Conservation (phyloP, 2,888 invertebrate species). For the Yponomeuta malinellus region DNA sequence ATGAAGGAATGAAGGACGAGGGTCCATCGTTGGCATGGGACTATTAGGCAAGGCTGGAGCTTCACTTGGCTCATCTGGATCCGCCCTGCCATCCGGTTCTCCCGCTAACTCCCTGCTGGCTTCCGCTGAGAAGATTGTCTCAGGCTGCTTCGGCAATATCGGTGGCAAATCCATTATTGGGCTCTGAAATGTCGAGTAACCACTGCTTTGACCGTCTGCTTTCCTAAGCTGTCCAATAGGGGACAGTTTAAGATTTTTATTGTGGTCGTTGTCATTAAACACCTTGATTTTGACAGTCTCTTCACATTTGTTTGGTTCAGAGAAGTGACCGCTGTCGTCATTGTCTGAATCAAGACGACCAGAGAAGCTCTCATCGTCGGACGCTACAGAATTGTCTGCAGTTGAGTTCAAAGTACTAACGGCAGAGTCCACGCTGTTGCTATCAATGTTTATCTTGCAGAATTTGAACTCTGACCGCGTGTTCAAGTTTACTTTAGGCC, state of each 20-base stretch:
- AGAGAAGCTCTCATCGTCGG: slow-evolving; percentile 70
- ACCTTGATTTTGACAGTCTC: slow-evolving; percentile 72
- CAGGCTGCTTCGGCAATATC: slow-evolving; percentile 60
- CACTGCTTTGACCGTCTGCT: slow-evolving; percentile 61
- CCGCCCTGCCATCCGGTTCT: slow-evolving; percentile 91
- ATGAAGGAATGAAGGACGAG: slow-evolving; percentile 83
- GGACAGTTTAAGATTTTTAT: slow-evolving; percentile 55
- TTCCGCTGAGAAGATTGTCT: slow-evolving; percentile 66
- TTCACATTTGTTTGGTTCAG: slow-evolving; percentile 64
- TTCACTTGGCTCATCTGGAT: slow-evolving; percentile 82
- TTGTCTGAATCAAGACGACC: slow-evolving; percentile 76
- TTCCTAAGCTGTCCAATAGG: slow-evolving; percentile 62
- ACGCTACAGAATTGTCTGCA: slow-evolving; percentile 67
- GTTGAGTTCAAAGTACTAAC: slow-evolving; percentile 76
- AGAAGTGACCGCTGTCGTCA: slow-evolving; percentile 72
- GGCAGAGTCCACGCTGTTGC: slow-evolving; percentile 67
- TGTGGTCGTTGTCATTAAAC: slow-evolving; percentile 59
- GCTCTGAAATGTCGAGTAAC: slow-evolving; percentile 68
- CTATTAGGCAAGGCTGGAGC: slow-evolving; percentile 82
- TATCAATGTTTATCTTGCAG: slow-evolving; percentile 72
- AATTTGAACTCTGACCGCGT: slow-evolving; percentile 71
- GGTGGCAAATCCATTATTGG: slow-evolving; percentile 68
- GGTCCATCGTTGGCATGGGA: slow-evolving; percentile 77
- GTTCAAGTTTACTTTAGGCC: slow-evolving; percentile 78
- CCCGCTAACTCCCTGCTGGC: slow-evolving; percentile 87